phyloP scores from a whole-genome alignment of 2,797 vertebrate species.

The Threskiornis aethiopicus region DNA sequence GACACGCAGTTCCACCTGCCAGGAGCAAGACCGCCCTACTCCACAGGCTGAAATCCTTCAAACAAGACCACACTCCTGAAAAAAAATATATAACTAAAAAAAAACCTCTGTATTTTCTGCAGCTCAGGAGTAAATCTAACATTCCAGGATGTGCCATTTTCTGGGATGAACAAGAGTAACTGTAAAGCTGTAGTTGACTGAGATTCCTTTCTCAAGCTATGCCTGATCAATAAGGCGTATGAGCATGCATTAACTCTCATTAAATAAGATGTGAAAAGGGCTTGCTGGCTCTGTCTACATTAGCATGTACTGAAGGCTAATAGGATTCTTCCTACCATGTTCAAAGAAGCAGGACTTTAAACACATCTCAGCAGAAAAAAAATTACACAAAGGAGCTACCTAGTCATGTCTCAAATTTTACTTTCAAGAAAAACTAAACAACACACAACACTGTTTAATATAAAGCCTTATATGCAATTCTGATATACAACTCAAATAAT shows the following conservation, averaged over 20 bases:
- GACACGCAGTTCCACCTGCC: background rate
- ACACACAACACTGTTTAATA: background rate
- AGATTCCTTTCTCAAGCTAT: background rate
- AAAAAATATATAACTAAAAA: no score
- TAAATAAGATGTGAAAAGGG: background rate
- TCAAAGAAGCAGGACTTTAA: background rate
- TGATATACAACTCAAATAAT: background rate
- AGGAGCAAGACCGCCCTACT: background rate
- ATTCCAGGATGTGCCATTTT: background rate
- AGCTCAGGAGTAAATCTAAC: background rate
- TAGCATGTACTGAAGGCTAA: background rate
- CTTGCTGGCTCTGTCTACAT: background rate
- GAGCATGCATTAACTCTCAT: background rate
- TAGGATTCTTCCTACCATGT: background rate
- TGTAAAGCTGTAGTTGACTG: background rate
- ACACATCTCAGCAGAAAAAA: background rate
- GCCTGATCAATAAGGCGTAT: background rate
- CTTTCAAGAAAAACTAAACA: background rate
- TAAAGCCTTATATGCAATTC: background rate
- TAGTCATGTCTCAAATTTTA: background rate
- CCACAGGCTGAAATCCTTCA: background rate
- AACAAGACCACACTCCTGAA: background rate
- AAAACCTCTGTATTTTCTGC: background rate
- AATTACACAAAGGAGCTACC: background rate
- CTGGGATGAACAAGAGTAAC: background rate